Evolutionary conservation across 2,888 invertebrate genomes (phyloP).

Genomic region (Hanleya hanleyi): DNA sequence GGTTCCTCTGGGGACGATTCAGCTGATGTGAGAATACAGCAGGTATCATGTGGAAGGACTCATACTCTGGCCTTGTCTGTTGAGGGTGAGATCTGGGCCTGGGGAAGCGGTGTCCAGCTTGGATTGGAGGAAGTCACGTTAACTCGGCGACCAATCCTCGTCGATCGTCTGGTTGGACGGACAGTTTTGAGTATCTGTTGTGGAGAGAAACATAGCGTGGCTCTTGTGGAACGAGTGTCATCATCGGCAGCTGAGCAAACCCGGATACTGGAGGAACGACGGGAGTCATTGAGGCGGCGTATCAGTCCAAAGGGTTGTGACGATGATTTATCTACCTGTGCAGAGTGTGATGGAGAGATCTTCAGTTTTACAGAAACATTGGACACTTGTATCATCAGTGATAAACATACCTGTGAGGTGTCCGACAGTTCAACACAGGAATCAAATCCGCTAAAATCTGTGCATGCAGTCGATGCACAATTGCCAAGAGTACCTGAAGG

Average conservation of each 20-base stretch:
- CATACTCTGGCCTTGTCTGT: conserved; percentile 67
- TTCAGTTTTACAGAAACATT: conserved; percentile 53
- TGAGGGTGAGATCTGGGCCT: conserved; percentile 68
- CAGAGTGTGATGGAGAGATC: conserved; percentile 58
- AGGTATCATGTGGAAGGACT: conserved; percentile 61
- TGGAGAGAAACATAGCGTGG: conserved; percentile 66
- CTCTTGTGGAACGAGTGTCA: conserved; percentile 56
- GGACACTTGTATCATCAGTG: conserved; percentile 56
- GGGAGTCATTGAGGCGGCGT: conserved; percentile 4
- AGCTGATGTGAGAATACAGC: conserved; percentile 41
- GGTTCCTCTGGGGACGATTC: conserved; percentile 44
- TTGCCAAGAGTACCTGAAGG: too few relatives aligned
- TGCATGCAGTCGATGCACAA: too few relatives aligned
- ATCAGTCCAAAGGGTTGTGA: conserved; percentile 26
- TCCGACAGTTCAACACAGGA: too few relatives aligned
- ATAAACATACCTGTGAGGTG: conserved; percentile 53
- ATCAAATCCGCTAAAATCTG: too few relatives aligned
- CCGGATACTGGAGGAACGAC: too few relatives aligned
- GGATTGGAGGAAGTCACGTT: conserved; percentile 35
- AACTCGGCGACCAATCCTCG: conserved; percentile 43
- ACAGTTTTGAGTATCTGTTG: conserved; percentile 62
- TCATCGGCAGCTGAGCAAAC: background rate
- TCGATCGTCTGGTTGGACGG: conserved; percentile 54
- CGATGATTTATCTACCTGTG: conserved; percentile 50
- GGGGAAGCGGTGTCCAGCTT: conserved; percentile 68